Base-by-base conservation (phyloP, 1,140 invertebrate species). In the Lineus longissimus region DNA sequence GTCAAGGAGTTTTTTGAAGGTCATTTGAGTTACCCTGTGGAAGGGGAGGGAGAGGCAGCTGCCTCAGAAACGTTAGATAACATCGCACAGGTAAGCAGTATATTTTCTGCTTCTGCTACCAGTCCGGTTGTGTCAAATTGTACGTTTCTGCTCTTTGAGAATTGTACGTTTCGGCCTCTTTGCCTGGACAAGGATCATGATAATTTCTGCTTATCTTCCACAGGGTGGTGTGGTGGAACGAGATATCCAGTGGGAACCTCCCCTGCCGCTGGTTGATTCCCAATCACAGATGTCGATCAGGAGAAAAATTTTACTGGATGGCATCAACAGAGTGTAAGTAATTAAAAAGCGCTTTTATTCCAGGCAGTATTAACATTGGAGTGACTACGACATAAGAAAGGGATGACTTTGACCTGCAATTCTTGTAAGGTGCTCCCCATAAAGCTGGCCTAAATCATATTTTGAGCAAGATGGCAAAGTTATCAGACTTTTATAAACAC, bases 301-400 rank as follows among this genome's bases (percentile, higher is more conserved):
- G 41, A 70, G 66, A 61, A 76, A 72, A 64, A 79, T 80, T 63
- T 72, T 79, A 6, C 62, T 79, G 45, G 77, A 80, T 2, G 71
- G 70, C 57, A 55, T 80, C 1, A 70, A 71, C 51, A 73, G 70
- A 69, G 63, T 69, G 78, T 79, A 69, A 67, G 72, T 70, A 15
- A 33, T 56, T 11, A 11, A 43, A 43, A 13, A n/a, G n/a, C 11
- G n/a, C 11, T n/a, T n/a, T 43, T 43, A n/a, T n/a, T n/a, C n/a
- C n/a, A n/a, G n/a, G n/a, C n/a, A n/a, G n/a, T n/a, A n/a, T n/a
- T n/a, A n/a, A n/a, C n/a, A n/a, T n/a, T n/a, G n/a, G n/a, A n/a
- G n/a, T n/a, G n/a, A n/a, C n/a, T n/a, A n/a, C n/a, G n/a, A n/a
- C n/a, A n/a, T n/a, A n/a, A n/a, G n/a, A n/a, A n/a, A n/a, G n/a